These are phyloP conservation scores for Scomber scombrus DNA, from an alignment of 2,113 vertebrate species.

Conservation along the genomic window DNA sequence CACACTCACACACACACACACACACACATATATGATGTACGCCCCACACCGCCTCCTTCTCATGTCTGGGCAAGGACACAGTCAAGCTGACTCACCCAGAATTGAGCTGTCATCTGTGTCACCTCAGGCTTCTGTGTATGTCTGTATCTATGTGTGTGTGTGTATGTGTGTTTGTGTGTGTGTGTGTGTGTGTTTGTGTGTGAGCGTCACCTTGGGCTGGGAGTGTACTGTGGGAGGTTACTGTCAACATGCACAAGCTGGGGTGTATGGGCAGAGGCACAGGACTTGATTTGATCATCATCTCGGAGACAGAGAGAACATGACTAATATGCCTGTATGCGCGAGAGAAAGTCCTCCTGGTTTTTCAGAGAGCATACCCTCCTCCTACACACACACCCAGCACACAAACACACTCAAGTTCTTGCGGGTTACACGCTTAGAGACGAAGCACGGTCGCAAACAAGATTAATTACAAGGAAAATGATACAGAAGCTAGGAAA, in stretches of 20 bases:
- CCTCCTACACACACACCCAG: conserved; percentile 19
- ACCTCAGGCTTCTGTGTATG: conserved; percentile 69
- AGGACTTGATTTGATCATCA: conserved; percentile 76
- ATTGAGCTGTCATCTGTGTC: conserved; percentile 84
- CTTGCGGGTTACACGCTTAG: not conserved
- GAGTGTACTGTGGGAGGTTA: conserved; percentile 81
- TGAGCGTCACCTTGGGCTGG: conserved; percentile 75
- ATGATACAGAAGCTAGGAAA: not conserved
- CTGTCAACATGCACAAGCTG: conserved; percentile 80
- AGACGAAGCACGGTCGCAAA: conserved; percentile 26
- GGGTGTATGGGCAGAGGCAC: conserved; percentile 63
- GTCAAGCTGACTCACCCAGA: conserved; percentile 82
- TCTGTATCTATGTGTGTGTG: not conserved
- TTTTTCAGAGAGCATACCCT: conserved; percentile 39
- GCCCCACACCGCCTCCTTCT: conserved; percentile 71
- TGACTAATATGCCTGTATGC: conserved; percentile 63
- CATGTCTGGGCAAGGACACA: conserved; percentile 82
- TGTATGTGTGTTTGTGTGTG: conserved; percentile 16
- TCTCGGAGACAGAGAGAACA: conserved; percentile 68
- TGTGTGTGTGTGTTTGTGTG: conserved; percentile 28
- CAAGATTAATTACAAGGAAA: conserved; percentile 26
- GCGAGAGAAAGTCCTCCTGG: conserved; percentile 64
- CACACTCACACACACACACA: conserved; percentile 16
- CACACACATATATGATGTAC: conserved; percentile 24
- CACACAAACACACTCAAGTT: not conserved